Conservation (phyloP, 2,113 vertebrate genomes). For the Leptobrachium ailaonicum region DNA sequence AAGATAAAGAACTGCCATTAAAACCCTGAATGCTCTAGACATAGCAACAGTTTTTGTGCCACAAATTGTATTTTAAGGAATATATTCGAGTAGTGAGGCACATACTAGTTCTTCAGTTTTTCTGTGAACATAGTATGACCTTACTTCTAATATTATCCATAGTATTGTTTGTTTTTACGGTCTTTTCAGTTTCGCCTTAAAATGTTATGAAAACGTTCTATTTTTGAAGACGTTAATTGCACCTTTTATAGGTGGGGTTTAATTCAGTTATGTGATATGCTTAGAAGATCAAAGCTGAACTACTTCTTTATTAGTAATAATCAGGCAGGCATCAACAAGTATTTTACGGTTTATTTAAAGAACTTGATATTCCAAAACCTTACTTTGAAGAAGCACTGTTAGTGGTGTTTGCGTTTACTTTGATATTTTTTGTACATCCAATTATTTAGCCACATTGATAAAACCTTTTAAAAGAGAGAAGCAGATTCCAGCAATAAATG, state of each 20-base stretch:
- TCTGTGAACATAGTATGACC: too few species aligned
- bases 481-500: too few species aligned
- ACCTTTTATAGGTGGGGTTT: background rate
- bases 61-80: too few species aligned
- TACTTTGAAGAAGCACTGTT: background rate
- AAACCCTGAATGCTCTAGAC: too few species aligned
- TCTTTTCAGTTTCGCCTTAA: too few species aligned
- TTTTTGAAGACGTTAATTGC: background rate
- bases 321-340: background rate
- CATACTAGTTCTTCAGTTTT: too few species aligned
- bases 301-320: background rate
- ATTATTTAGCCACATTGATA: background rate
- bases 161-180: too few species aligned
- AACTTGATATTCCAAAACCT: background rate
- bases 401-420: background rate
- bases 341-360: background rate
- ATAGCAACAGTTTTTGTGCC: too few species aligned
- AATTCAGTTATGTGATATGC: background rate
- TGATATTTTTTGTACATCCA: background rate
- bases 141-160: too few species aligned
- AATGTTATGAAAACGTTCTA: background rate
- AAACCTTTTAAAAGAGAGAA: too few species aligned
- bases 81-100: too few species aligned
- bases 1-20: too few species aligned
- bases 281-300: background rate